phyloP scores from a whole-genome alignment of 1,140 invertebrate genomes.

The Drosophila virilis region DNA sequence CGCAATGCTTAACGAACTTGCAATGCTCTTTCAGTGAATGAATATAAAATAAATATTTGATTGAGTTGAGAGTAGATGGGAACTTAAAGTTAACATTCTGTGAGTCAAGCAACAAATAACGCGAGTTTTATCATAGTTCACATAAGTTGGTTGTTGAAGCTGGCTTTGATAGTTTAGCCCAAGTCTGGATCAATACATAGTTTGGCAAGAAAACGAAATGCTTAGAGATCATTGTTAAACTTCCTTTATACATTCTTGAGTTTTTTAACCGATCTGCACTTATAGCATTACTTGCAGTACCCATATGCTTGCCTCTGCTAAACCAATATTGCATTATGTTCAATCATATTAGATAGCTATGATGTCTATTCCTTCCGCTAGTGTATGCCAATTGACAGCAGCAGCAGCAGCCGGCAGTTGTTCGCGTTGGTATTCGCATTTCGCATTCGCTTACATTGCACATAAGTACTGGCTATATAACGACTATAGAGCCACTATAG shows the following conservation, averaged over 20 bases:
- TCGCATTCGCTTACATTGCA: constrained; percentile 17
- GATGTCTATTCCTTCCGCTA: background rate
- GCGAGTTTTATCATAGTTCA: no score
- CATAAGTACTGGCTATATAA: constrained; percentile 46
- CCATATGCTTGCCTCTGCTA: background rate
- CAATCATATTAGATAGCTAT: background rate
- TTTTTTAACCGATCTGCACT: background rate
- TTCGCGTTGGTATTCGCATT: constrained; percentile 15
- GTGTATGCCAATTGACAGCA: constrained; percentile 26
- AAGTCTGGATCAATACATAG: no score
- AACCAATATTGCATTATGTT: background rate
- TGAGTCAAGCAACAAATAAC: no score
- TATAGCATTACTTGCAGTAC: background rate
- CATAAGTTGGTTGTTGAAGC: no score
- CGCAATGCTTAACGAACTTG: background rate
- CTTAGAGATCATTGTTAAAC: no score
- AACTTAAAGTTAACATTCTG: no score
- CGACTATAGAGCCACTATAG: constrained; percentile 44
- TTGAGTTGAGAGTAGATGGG: no score
- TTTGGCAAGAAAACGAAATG: no score
- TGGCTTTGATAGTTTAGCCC: no score
- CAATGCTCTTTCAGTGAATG: constrained; percentile 2
- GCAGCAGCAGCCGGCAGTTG: constrained; percentile 34
- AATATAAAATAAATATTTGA: background rate
- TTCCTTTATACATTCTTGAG: no score